Evolutionary conservation across 2,113 vertebrate genomes (phyloP), one percentile per base, ranked within the genome.

Genomic region (Atractosteus spatula): DNA sequence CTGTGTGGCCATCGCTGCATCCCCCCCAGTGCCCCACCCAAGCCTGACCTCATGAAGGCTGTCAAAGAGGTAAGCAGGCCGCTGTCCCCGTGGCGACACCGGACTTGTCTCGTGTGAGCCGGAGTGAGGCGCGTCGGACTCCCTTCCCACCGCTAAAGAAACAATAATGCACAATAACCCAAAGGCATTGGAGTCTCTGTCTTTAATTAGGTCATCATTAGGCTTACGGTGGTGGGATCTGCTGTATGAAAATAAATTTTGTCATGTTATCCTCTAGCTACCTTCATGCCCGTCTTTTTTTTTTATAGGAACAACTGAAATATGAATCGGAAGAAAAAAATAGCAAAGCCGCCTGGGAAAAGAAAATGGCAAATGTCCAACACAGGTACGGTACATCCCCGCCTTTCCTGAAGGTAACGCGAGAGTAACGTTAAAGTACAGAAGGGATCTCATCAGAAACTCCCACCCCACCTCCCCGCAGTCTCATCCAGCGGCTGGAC

Each of bases 401-500:
- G 7, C 8, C 62, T 64, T 2, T 16, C 8, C 10, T 1, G 29
- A 29, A 29, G 29, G 29, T 29, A 1, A 29, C 29, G 29, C 29
- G 29, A 29, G 29, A 29, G 29, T 2, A 29, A 29, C 29, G 29
- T 29, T 29, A 29, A 29, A 29, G 29, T 29, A 29, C 29, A 2
- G 29, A 29, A 29, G 29, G 29, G 29, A 29, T 29, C 29, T 29
- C 29, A 29, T 29, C 29, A 29, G 29, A 29, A 29, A 29, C 29
- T 29, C 29, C 29, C 2, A 29, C 7, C 16, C 11, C 7, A 0
- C 13, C n/a, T 73, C 41, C 66, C 44, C 16, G 63, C 82, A 99
- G 97, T 85, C 94, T 99, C 66, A 93, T 98, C 81, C 96, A 98
- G 86, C 93, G 97, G 73, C 87, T 99, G n/a, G 94, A 98, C 62